Evolutionary conservation across 2,113 vertebrate species (phyloP).

Genomic region (Sialia sialis): DNA sequence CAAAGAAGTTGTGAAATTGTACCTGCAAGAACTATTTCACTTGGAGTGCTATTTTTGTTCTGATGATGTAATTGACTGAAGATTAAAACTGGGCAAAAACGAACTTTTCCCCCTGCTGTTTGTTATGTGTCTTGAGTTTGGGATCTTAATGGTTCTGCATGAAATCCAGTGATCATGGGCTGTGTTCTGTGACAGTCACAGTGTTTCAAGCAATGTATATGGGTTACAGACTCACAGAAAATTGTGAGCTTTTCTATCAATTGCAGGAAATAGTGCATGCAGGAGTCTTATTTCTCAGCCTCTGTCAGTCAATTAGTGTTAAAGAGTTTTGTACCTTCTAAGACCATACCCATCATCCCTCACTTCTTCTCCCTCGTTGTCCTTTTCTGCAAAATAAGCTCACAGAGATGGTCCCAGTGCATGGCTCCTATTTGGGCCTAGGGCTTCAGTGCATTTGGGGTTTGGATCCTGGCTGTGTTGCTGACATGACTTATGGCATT

Average conservation of each 20-base stretch:
- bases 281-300: neutral
- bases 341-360: neutral
- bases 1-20: neutral
- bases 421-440: neutral
- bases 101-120: rapidly evolving
- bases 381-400: neutral
- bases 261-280: neutral
- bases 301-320: neutral
- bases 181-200: no score
- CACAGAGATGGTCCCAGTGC: neutral
- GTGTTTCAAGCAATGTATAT: rapidly evolving
- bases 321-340: neutral
- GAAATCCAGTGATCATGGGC: neutral
- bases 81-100: neutral
- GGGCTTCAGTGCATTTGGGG: neutral
- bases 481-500: neutral
- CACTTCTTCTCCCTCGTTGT: neutral
- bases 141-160: neutral
- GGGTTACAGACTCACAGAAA: neutral
- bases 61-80: neutral
- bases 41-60: neutral
- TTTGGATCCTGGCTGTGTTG: neutral
- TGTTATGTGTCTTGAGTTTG: neutral
- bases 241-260: neutral
- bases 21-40: neutral